Evolutionary conservation across 2,113 vertebrate genomes (phyloP), one percentile per base, ranked within the genome.

Genomic region (Gallinago jamesoni): DNA sequence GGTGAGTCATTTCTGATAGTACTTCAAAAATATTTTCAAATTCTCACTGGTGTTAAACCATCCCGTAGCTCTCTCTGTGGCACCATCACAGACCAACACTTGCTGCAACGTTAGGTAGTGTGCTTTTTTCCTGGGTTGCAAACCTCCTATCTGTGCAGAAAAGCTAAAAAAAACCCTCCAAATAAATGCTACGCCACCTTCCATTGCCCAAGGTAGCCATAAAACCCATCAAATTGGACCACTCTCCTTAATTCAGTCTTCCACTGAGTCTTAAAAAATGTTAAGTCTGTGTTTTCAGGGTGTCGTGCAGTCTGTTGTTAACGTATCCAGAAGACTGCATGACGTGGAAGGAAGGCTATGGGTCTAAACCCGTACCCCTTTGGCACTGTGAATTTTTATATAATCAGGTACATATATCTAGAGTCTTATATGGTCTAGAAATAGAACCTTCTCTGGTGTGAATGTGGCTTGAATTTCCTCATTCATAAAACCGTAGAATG

Each of bases 321-420:
- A 22, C 9, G 0, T 56, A 15, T 48, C 10, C 60, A 33, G 45
- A 81, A 53, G 33, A 84, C 43, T 56, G 2, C 24, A 10, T 50
- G 31, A 86, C 45, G 15, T 8, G 11, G 66, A 57, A 21, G 67
- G 52, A 88, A 41, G 30, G 6, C 25, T 20, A 10, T 4, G 19
- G 7, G 5, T 76, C 33, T 56, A 64, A 84, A 39, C 2, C 7
- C 0, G 0, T 18, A 7, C 69, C 6, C 25, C 6, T 77, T 48
- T 14, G 9, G 1, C 13, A 27, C 12, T 31, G 16, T 67, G 25
- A 64, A 4, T 63, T 63, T 80, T 60, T 78, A 20, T 16, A 31
- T 50, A 37, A 25, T 56, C 10, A 22, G 43, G 20, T 52, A 66
- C 25, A 59, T 63, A 78, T 52, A 9, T 90, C 19, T 64, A 50